phyloP scores from a whole-genome alignment of 2,888 invertebrate genomes.

The Rhimphoctona megacephalus region DNA sequence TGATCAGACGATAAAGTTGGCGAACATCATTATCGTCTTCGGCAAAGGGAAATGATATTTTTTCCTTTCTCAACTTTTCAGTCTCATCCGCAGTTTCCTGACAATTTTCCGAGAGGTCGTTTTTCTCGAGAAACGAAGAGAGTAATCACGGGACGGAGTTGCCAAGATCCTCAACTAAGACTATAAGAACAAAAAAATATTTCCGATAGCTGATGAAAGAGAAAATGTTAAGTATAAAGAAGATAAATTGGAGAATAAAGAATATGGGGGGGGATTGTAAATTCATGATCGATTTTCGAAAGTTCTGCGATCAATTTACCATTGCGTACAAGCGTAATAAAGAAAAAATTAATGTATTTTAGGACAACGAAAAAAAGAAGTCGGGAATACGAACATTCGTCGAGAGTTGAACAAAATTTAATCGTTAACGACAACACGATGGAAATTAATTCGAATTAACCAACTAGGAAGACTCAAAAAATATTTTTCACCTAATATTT shows the following conservation, averaged over 20 bases:
- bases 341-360: conserved; percentile 1
- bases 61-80: neutral
- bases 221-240: neutral
- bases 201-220: conserved; percentile 40
- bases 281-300: conserved; percentile 50
- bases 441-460: too few relatives aligned
- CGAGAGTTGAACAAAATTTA: conserved; percentile 31
- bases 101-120: conserved; percentile 24
- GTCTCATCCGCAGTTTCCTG: conserved; percentile 23
- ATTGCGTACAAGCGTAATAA: too few relatives aligned
- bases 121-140: conserved; percentile 25
- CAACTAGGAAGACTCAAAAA: neutral
- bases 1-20: conserved; percentile 20
- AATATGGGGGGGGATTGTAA: conserved; percentile 13
- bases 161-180: conserved; percentile 38
- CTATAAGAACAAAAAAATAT: conserved; percentile 37
- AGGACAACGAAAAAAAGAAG: neutral
- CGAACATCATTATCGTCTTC: conserved; percentile 9
- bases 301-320: neutral
- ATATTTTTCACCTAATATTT: neutral
- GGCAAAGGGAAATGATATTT: conserved; percentile 26
- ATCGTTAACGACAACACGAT: neutral
- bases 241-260: neutral
- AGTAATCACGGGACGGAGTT: conserved; percentile 47
- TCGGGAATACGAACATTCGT: neutral